Percentiles rank a stretch among this genome's conserved stretches.
Evolutionary conservation across 2,113 vertebrate genomes (phyloP).

Genomic region (Cichladusa arquata): DNA sequence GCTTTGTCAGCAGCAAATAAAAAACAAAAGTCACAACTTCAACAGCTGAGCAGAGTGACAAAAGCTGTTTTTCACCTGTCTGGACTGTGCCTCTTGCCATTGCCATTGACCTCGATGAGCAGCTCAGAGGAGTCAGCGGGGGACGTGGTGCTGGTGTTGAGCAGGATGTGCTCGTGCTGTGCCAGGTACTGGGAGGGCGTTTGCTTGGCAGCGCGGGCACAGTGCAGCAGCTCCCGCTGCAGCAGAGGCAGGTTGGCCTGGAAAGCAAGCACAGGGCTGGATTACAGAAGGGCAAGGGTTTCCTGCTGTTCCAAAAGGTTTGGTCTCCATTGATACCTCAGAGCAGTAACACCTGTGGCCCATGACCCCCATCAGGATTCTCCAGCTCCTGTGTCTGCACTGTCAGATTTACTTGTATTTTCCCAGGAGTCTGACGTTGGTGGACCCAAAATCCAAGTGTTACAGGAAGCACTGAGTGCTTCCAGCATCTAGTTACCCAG

Average conservation of each 20-base stretch:
- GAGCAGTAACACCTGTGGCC: background rate
- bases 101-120: slow-evolving; percentile 88
- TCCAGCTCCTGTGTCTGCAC: background rate
- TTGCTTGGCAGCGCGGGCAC: slow-evolving; percentile 95
- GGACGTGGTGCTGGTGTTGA: slow-evolving; percentile 88
- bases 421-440: background rate
- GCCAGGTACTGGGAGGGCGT: slow-evolving; percentile 97
- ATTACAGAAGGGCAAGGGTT: background rate
- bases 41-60: fast-evolving
- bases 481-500: background rate
- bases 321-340: background rate
- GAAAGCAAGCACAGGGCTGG: background rate
- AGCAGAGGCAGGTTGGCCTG: slow-evolving; percentile 96
- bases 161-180: slow-evolving; percentile 95
- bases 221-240: slow-evolving; percentile 95
- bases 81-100: slow-evolving; percentile 90
- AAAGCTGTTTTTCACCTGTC: slow-evolving; percentile 77
- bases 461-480: background rate
- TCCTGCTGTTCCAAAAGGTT: background rate
- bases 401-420: background rate
- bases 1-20: background rate
- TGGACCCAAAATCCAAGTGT: background rate
- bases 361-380: background rate
- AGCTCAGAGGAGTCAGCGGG: slow-evolving; percentile 92
- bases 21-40: background rate